Conservation (phyloP, 2,888 invertebrate genomes). For the Labia minor region DNA sequence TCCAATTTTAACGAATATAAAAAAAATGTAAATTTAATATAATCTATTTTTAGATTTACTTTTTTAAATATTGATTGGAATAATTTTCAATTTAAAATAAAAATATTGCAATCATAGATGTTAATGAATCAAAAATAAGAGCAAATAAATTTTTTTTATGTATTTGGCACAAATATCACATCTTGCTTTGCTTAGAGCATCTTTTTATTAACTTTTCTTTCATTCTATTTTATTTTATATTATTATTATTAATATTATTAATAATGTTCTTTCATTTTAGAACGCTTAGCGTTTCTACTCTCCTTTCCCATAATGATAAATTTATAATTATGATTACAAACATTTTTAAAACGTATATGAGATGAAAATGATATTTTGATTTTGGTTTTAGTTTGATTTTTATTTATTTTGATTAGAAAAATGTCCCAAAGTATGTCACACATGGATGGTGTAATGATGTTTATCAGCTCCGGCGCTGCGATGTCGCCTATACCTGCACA, state of each 20-base stretch:
- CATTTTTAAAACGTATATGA: background rate
- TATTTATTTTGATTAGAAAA: background rate
- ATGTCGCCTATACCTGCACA: constrained; percentile 23
- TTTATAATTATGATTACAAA: background rate
- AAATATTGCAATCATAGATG: background rate
- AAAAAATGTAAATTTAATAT: too few species aligned
- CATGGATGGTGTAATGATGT: constrained; percentile 24
- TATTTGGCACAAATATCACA: constrained; percentile 8
- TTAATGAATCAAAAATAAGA: background rate
- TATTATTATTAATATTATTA: too few species aligned
- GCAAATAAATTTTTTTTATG: background rate
- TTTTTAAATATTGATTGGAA: too few species aligned
- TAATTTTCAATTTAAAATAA: too few species aligned
- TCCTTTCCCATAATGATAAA: background rate
- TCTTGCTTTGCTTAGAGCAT: background rate
- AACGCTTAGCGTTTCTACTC: background rate
- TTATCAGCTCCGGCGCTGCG: constrained; percentile 21
- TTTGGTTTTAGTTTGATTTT: background rate
- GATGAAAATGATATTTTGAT: background rate
- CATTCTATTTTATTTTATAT: background rate
- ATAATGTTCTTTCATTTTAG: too few species aligned
- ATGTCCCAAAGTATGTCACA: constrained; percentile 17
- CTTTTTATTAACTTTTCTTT: background rate
- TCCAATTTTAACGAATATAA: too few species aligned
- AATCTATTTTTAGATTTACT: too few species aligned